Base-by-base conservation (phyloP, 2,113 vertebrate genomes). In the Hemibagrus wyckioides region DNA sequence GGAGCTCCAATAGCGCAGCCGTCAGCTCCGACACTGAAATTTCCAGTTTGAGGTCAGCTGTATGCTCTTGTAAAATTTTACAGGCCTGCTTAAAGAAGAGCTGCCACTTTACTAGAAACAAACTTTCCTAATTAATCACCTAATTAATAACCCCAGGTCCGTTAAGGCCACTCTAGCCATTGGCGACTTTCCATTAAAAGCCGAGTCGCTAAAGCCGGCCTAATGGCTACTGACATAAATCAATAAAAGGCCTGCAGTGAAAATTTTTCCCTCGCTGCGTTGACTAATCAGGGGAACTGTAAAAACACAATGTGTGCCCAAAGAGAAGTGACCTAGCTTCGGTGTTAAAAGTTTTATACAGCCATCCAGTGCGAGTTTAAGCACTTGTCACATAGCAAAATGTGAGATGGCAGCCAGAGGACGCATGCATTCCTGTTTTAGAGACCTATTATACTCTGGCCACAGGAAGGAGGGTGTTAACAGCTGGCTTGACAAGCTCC, bases 61-160 rank as follows among this genome's bases (percentile, higher is more conserved):
- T 94, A 96, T 92, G 94, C 92, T 96, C 94, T 95, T 95, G 96
- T 99, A 98, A 99, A 98, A 94, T 93, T 97, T 97, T 97, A 98
- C 95, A 96, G 92, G 94, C 91, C 93, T 92, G 92, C 95, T 96
- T 95, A 96, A 97, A 96, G 94, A 95, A 94, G 94, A 92, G 89
- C 90, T 92, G 93, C 91, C 92, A 90, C 90, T 95, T 95, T 94
- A 96, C 92, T 94, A 93, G 94, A 93, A 93, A 92, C 93, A 94
- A 95, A 95, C 92, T 93, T 96, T 94, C 93, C 91, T 92, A 93
- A 94, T 94, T 94, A 95, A 95, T 95, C 93, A 94, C 92, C 87
- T 89, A 84, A 87, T 92, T 94, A 94, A 95, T 93, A 95, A 93
- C 92, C 92, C 82, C 41, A 3, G 67, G 76, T 90, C 79, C 90